Conservation (phyloP, 2,888 invertebrate species). For the Dastarcus helophoroides region DNA sequence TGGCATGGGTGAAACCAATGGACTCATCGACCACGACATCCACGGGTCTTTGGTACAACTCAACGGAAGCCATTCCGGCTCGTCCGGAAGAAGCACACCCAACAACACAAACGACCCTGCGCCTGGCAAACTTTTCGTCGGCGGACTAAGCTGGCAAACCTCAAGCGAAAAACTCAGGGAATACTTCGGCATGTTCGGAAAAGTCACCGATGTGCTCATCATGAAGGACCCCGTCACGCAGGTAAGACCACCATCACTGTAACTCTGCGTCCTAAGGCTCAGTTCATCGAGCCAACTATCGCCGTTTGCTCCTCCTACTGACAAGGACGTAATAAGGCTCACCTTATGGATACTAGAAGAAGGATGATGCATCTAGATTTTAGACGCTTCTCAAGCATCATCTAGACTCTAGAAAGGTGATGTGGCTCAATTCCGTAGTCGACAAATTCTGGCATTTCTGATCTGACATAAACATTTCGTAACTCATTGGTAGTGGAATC, state of each 20-base stretch:
- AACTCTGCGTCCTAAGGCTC: no score
- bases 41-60: constrained; percentile 33
- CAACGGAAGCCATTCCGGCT: constrained; percentile 45
- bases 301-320: no score
- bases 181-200: constrained; percentile 86
- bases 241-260: constrained; percentile 52
- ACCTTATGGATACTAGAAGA: no score
- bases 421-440: no score
- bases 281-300: no score
- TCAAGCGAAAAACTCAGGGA: constrained; percentile 85
- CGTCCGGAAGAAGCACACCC: constrained; percentile 68
- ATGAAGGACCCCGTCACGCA: constrained; percentile 92
- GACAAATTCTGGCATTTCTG: no score
- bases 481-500: no score
- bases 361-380: no score
- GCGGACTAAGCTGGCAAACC: constrained; percentile 88
- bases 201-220: constrained; percentile 82
- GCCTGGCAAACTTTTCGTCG: constrained; percentile 80
- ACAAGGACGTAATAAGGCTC: no score
- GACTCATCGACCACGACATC: constrained; percentile 42
- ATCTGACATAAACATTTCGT: no score
- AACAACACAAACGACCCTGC: constrained; percentile 56
- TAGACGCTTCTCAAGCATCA: no score
- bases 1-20: constrained; percentile 42
- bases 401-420: no score